Evolutionary conservation across 2,888 invertebrate genomes (phyloP), one percentile per base, ranked within the genome.

Genomic region (Andrena flavipes): DNA sequence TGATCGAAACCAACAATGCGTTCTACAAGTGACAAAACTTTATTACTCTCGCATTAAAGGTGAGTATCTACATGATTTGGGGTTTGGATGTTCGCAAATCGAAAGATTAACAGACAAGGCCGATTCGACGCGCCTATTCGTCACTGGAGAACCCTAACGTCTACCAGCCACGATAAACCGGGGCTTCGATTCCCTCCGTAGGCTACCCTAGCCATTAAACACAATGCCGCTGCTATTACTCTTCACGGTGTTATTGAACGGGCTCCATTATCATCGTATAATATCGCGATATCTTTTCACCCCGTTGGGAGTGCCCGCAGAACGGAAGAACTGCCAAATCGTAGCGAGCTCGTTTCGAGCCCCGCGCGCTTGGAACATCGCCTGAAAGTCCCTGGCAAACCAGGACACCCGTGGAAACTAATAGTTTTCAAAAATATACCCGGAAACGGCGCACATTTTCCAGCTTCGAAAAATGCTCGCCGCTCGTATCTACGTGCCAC

Each of bases 281-380:
- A 90, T 90, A 88, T 89, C 83, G 87, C 90, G 90, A 90, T 90
- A 90, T 89, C 90, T 90, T 87, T 88, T 87, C 87, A 59, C 88
- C 84, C 69, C 82, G 67, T 83, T 82, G 84, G 80, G 72, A 80
- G 75, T 77, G 87, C 74, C 82, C 82, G 72, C 76, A 65, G 80
- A 78, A 88, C 76, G 84, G 76, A 88, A 80, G 82, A 82, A 86
- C 83, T 87, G 86, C 85, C 88, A 88, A 88, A 88, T 85, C 84
- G 87, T 73, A 60, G 60, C 64, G 65, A 68, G 70, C 69, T 86
- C 79, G 72, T 76, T 82, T 80, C 64, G 65, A 76, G 74, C 64
- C 63, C 78, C 74, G 51, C 62, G 75, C 59, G 73, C 49, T 82
- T 86, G 87, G 87, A 87, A 82, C 80, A 60, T 30, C 69, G 87